Percentiles rank a stretch among this genome's conserved stretches.
Conservation (phyloP, 2,797 vertebrate genomes). For the Lemur catta region DNA sequence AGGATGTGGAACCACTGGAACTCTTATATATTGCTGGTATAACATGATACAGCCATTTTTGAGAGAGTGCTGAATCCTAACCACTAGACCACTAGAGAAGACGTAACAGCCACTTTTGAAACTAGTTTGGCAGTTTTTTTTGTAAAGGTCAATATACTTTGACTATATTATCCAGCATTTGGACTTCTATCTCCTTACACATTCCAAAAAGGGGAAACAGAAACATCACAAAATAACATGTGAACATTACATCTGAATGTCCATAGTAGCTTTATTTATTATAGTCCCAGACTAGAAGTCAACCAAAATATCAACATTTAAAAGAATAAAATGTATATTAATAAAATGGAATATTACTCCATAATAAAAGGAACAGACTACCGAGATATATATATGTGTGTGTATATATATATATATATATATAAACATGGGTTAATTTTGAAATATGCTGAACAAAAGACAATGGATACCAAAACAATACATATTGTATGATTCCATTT, state of each 20-base stretch:
- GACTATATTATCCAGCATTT: neutral
- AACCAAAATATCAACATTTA: neutral
- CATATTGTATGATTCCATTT: neutral
- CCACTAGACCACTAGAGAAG: no score
- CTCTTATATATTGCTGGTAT: neutral
- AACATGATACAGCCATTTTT: neutral
- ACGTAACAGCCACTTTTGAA: neutral
- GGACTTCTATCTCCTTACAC: neutral
- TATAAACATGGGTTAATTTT: neutral
- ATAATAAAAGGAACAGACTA: neutral
- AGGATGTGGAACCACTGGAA: neutral
- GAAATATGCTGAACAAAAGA: neutral
- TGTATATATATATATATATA: no score
- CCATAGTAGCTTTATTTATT: constrained; percentile 38
- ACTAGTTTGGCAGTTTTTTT: neutral
- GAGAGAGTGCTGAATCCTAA: neutral
- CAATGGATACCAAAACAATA: neutral
- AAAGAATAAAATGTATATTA: constrained; percentile 23
- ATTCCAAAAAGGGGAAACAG: neutral
- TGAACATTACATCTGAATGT: neutral
- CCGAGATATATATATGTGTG: neutral
- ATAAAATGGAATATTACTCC: neutral
- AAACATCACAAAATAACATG: constrained; percentile 9
- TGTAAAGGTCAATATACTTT: neutral
- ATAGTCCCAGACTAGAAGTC: neutral